Conservation (phyloP, 2,113 vertebrate species). For the Apteryx owenii region DNA sequence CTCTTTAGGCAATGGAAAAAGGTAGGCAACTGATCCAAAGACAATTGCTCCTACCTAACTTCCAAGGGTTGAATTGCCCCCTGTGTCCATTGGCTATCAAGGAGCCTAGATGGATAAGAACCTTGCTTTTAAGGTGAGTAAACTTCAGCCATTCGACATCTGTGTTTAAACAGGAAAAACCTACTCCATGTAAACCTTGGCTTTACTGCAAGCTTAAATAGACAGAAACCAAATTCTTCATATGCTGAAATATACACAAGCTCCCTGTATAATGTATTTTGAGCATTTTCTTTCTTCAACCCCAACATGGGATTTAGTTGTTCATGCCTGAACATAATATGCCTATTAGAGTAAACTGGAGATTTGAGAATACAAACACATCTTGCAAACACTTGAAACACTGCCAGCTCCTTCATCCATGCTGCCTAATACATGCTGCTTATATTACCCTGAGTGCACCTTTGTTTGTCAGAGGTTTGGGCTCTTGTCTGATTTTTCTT, state of each 20-base stretch:
- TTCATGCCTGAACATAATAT: not conserved
- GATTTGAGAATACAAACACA: conserved; percentile 7
- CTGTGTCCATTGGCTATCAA: not conserved
- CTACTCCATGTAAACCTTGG: not conserved
- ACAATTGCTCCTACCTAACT: not conserved
- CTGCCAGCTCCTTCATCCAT: not conserved
- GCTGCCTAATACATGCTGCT: not conserved
- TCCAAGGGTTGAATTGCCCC: not conserved
- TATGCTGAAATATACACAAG: not conserved
- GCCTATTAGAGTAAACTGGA: not conserved
- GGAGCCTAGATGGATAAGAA: not conserved
- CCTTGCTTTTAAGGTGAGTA: not conserved
- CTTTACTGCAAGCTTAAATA: not conserved
- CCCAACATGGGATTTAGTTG: not conserved
- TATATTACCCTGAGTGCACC: not conserved
- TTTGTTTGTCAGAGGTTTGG: not conserved
- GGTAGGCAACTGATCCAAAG: not conserved
- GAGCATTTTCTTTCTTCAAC: not conserved
- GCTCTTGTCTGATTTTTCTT: not conserved
- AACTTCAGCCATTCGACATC: not conserved
- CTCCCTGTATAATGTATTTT: not conserved
- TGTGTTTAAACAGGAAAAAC: not conserved
- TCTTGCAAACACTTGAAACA: not conserved
- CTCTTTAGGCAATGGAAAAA: fast-evolving
- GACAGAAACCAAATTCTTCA: not conserved